Percentiles rank a stretch among this genome's conserved stretches.
Evolutionary conservation across 1,140 invertebrate species (phyloP).

Genomic region (Platorchestia sp.): DNA sequence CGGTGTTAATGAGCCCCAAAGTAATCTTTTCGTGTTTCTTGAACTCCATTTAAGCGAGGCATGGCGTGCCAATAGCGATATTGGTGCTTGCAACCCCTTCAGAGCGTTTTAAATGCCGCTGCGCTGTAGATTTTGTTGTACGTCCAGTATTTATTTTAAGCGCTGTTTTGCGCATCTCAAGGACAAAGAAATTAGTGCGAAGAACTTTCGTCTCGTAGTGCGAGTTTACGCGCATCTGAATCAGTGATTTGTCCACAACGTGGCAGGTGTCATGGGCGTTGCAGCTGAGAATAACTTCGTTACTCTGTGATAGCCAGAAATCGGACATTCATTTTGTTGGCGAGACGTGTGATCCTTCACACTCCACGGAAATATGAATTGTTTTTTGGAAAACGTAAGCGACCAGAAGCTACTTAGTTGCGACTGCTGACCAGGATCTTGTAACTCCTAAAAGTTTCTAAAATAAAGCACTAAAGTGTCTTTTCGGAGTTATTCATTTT

Average conservation of each 20-base stretch:
- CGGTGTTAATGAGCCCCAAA: constrained; percentile 1
- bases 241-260: not conserved
- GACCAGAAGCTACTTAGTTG: not conserved
- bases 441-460: too few relatives aligned
- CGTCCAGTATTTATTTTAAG: not conserved
- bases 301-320: not conserved
- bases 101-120: not conserved
- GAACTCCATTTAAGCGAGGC: constrained; percentile 35
- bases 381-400: not conserved
- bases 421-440: not conserved
- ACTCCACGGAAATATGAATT: not conserved
- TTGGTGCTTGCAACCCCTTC: not conserved
- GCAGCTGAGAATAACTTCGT: not conserved
- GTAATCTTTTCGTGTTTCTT: constrained; percentile 41
- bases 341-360: not conserved
- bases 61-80: constrained; percentile 1
- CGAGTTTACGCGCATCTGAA: not conserved
- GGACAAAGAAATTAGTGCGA: constrained; percentile 51
- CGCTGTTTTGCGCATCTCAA: not conserved
- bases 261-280: not conserved
- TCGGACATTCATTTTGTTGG: not conserved
- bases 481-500: not conserved
- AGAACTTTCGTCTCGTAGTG: constrained; percentile 29
- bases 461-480: not conserved
- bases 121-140: not conserved